Percentiles rank a stretch among this genome's conserved stretches.
Conservation (phyloP, 2,797 vertebrate genomes). For the Fringilla coelebs region DNA sequence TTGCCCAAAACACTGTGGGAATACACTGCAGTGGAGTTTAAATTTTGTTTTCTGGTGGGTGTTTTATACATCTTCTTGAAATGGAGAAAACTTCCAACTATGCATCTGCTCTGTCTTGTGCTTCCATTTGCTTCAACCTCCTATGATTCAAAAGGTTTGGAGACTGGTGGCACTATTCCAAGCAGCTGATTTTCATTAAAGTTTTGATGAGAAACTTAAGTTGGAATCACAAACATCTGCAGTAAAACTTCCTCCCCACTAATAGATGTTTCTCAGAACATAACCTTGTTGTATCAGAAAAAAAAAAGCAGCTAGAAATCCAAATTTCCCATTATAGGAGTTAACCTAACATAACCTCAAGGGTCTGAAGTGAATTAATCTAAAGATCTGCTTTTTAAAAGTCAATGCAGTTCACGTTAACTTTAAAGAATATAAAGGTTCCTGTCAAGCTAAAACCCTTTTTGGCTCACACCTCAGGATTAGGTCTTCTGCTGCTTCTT, state of each 20-base stretch:
- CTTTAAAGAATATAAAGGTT: neutral
- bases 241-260: slow-evolving; percentile 70
- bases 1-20: slow-evolving; percentile 15
- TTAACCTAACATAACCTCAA: slow-evolving; percentile 43
- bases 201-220: slow-evolving; percentile 77
- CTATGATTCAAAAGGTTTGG: slow-evolving; percentile 58
- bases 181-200: slow-evolving; percentile 80
- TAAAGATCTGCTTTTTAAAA: slow-evolving; percentile 9
- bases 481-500: slow-evolving; percentile 1
- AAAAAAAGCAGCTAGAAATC: slow-evolving; percentile 12
- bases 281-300: slow-evolving; percentile 66
- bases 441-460: slow-evolving; percentile 7
- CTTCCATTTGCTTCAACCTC: slow-evolving; percentile 56
- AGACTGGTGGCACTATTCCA: slow-evolving; percentile 19
- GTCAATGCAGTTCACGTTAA: neutral
- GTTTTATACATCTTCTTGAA: neutral
- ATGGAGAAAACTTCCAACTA: slow-evolving; percentile 38
- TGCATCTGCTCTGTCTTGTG: neutral
- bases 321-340: slow-evolving; percentile 5
- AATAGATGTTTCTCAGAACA: slow-evolving; percentile 70
- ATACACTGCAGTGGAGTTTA: neutral
- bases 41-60: neutral
- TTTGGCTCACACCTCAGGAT: slow-evolving; percentile 22
- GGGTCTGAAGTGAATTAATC: neutral
- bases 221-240: slow-evolving; percentile 78